Base-by-base conservation (phyloP, 92 coral and sea anemone genomes). In the Zoanthus gigantus region DNA sequence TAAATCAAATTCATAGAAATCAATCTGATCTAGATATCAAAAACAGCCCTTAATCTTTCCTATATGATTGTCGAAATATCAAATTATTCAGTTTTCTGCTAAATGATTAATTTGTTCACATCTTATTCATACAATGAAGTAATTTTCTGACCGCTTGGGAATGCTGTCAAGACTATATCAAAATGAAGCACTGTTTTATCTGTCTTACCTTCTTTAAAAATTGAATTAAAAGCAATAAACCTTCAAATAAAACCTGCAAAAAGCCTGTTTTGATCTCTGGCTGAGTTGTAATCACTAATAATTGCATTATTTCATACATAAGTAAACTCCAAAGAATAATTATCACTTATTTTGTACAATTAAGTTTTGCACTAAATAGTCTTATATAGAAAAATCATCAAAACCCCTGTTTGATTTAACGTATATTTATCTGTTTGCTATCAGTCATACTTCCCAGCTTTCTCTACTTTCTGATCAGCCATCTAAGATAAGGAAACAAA, bases 401-500 rank as follows among this genome's bases (percentile, higher is more conserved):
- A 57, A 13, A 13, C 12, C 65, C 65, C 65, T 57, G 1, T 0
- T 14, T 9, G 1, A 53, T 53, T 53, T 57, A 4, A 57, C n/a
- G 42, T 37, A 2, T 4, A 37, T n/a, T 17, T n/a, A 85, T 42
- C 31, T 7, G 12, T 2, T 18, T 9, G 16, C 15, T 17, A 15
- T 57, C 45, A 11, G 45, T 58, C 67, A 44, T 67, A 71, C 73
- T 18, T n/a, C 46, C 31, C 14, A n/a, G 18, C 16, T 54, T 5
- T 6, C 29, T 56, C 75, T 88, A 94, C 87, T 89, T 89, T 84
- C 92, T 89, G 46, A 95, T 76, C 78, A 95, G 87, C 48, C 95
- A 92, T 86, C 95, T 92, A 63, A 96, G 88, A 61, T 87, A 93
- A 56, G 98, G 96, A 83, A 88, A 95, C 50, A 96, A 86, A 29